Base-by-base conservation (phyloP, 1,140 invertebrate species). In the Drosophila pectinifera region DNA sequence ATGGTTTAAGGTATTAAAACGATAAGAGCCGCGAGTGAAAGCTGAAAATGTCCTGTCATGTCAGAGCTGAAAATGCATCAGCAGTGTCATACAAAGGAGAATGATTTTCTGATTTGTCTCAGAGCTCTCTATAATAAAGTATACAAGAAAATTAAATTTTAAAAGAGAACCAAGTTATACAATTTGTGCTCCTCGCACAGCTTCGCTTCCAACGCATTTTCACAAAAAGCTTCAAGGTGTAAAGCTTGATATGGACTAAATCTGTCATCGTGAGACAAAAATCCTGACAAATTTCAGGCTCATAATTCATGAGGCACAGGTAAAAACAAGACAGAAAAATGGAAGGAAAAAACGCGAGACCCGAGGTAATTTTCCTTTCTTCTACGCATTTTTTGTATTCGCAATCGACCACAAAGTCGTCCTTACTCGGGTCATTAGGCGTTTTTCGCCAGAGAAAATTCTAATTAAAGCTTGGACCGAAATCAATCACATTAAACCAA, bases 401-500 rank as follows among this genome's bases (percentile, higher is more conserved):
- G 4, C 18, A 18, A 20, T 1, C 22, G 4, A 20, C 10, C 31
- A 42, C 16, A 56, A 39, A 62, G 22, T 5, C 28, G 18, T 20
- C 16, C 8, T 13, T 72, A 24, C 48, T 54, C n/a, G 54, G 61
- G 48, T 78, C 64, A 84, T 84, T 84, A 73, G 18, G 20, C 18
- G 36, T 16, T 24, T 51, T 41, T 58, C 48, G 24, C 20, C n/a
- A 39, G 11, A 20, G 14, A 8, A 45, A 55, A 63, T 41, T 59
- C 14, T 61, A 88, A 88, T 86, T 86, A 82, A 88, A 82, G 69
- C 57, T 18, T 53, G 34, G 36, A 38, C 42, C 28, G 20, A 64
- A 81, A 82, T 82, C 70, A 88, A 86, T 88, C 65, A 82, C 65
- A 76, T 82, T 76, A 79, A 72, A 67, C 53, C 53, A 79, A 26